phyloP scores from a whole-genome alignment of 2,113 vertebrate species.

The Murina feae region DNA sequence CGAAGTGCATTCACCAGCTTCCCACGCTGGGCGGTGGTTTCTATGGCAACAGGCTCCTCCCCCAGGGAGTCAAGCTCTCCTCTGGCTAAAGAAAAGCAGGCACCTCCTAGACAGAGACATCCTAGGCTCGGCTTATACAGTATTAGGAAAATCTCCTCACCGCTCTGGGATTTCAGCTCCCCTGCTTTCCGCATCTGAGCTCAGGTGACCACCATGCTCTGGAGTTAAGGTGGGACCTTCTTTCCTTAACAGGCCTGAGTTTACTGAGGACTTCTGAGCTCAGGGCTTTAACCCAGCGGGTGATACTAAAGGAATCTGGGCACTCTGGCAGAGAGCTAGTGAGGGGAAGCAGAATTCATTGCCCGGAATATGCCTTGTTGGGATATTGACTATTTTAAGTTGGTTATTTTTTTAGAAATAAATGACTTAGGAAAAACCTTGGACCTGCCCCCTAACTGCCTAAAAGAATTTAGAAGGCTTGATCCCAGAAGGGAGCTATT shows the following conservation, averaged over 20 bases:
- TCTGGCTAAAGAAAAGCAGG: not conserved
- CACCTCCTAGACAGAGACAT: fast-evolving
- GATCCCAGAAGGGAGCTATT: not conserved
- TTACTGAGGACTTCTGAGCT: not conserved
- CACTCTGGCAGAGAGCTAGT: not conserved
- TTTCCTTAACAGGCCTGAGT: not conserved
- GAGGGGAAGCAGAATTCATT: not conserved
- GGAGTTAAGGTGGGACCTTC: not conserved
- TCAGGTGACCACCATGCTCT: not conserved
- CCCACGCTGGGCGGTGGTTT: not conserved
- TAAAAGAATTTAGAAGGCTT: too few relatives aligned
- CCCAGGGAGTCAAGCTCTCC: not conserved
- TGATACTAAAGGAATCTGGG: not conserved
- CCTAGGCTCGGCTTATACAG: fast-evolving
- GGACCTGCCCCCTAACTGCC: too few relatives aligned
- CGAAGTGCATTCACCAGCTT: fast-evolving
- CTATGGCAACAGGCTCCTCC: conserved; percentile 47
- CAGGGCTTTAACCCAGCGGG: not conserved
- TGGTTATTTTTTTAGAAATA: not conserved
- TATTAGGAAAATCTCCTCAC: not conserved
- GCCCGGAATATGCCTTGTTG: not conserved
- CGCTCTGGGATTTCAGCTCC: not conserved
- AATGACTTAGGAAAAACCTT: not conserved
- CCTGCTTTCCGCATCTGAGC: not conserved
- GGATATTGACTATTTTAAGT: not conserved